Evolutionary conservation across 2,888 invertebrate genomes (phyloP), one percentile per base, ranked within the genome.

Genomic region (Cetonia aurata): DNA sequence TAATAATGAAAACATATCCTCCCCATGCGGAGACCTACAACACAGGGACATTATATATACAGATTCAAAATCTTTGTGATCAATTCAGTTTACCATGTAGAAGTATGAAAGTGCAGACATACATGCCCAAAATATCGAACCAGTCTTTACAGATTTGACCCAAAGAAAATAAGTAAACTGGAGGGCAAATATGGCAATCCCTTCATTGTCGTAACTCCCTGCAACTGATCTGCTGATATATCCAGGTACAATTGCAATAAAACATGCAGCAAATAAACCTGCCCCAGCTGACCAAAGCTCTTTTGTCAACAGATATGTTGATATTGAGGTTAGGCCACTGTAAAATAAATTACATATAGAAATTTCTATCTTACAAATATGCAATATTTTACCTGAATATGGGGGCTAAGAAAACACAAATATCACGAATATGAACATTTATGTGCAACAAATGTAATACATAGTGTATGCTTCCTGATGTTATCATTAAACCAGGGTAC

Each of bases 121-220:
- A 42, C 94, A 90, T 3, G 98, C 92, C 99, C 99, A 99, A 84
- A 95, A 98, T 42, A 99, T 91, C 3, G 98, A 96, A 31, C 99
- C 99, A 75, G 95, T 97, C 85, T 99, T 99, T 6, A 99, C 94
- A 69, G 99, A 94, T 83, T 97, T 98, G 59, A 99, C 93, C 99
- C 99, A 99, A 59, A 99, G 87, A 83, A 93, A 99, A 83, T 99
- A 99, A 1, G 99, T 99, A 83, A 99, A 96, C 87, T 99, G 99
- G 66, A 99, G 89, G 1, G 99, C 99, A 87, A 99, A 99, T 79
- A 99, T 99, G 66, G 99, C 99, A 82, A 99, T 99, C 75, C 99
- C 99, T 86, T 99, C 99, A 86, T 99, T 99, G 83, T 99, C 99
- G 83, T 99, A 99, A 80, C 98, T 99, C 31, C 99, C 99, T 41